These are phyloP conservation scores for Heterotis niloticus DNA, from an alignment of 2,113 vertebrate genomes.

Conservation along the genomic window DNA sequence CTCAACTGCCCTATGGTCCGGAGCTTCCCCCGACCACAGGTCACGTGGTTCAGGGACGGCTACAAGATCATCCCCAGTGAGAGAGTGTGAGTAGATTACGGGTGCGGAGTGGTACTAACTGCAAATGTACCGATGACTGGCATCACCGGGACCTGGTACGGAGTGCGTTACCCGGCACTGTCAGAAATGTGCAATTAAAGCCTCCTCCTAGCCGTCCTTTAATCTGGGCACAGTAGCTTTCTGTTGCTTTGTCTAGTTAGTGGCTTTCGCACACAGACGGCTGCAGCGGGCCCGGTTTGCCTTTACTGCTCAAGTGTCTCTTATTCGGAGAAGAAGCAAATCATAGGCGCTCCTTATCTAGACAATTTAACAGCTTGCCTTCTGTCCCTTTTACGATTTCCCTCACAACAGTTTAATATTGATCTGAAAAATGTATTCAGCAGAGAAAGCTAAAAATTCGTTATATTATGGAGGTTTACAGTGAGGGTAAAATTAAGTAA, in stretches of 20 bases:
- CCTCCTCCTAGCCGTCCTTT: constrained; percentile 49
- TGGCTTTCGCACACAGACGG: constrained; percentile 45
- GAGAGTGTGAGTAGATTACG: constrained; percentile 76
- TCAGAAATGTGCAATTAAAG: constrained; percentile 46
- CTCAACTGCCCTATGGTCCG: constrained; percentile 67
- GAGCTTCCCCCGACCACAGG: constrained; percentile 77
- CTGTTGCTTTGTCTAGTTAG: constrained; percentile 63
- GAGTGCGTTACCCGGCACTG: constrained; percentile 36
- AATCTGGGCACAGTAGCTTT: constrained; percentile 43
- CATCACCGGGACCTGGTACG: constrained; percentile 13
- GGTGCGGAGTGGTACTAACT: not conserved
- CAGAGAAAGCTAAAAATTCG: constrained; percentile 36
- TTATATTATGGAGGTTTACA: constrained; percentile 25
- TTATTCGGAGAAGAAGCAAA: constrained; percentile 34
- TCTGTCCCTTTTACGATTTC: constrained; percentile 32
- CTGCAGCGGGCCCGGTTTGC: constrained; percentile 33
- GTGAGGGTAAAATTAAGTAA: constrained; percentile 23
- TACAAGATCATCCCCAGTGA: constrained; percentile 87
- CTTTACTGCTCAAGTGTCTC: constrained; percentile 42
- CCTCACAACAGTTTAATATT: not conserved
- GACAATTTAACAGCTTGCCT: constrained; percentile 38
- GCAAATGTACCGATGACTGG: constrained; percentile 3
- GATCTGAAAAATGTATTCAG: constrained; percentile 32
- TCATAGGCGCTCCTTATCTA: constrained; percentile 31
- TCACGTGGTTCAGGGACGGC: constrained; percentile 91